Evolutionary conservation across 2,113 vertebrate genomes (phyloP).

Genomic region (Ceyx cyanopectus): DNA sequence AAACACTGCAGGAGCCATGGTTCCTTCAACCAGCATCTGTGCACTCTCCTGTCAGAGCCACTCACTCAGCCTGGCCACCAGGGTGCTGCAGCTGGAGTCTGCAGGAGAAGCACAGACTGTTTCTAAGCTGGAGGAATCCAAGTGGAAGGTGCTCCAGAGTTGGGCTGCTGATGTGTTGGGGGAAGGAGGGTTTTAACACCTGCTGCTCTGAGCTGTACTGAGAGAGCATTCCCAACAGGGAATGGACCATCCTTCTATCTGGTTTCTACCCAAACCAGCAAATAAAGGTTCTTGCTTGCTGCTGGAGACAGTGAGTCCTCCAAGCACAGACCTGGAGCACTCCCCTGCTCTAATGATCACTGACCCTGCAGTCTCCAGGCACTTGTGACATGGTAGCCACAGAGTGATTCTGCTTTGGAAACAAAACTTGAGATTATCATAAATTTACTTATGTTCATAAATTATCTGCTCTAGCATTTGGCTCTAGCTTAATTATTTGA

Average conservation of each 20-base stretch:
- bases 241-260: accelerated
- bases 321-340: accelerated
- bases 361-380: not conserved
- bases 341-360: accelerated
- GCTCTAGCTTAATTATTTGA: not conserved
- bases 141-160: not conserved
- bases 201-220: not conserved
- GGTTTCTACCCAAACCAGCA: not conserved
- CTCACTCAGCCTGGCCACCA: not conserved
- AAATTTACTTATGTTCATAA: not conserved
- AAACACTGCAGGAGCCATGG: not conserved
- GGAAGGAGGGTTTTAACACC: not conserved
- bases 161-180: not conserved
- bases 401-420: not conserved
- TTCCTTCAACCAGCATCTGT: not conserved
- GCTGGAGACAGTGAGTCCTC: accelerated
- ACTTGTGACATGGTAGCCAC: not conserved
- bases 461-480: not conserved
- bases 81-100: not conserved
- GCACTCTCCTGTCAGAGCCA: not conserved
- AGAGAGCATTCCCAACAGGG: not conserved
- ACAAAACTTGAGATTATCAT: not conserved
- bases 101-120: not conserved
- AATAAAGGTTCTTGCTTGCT: accelerated
- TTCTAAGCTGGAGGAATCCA: not conserved